A percentile compares a stretch with the other conserved stretches of the same genome.
These are phyloP conservation scores for Oryzias sinensis DNA, from an alignment of 2,797 vertebrate species.

Conservation along the genomic window DNA sequence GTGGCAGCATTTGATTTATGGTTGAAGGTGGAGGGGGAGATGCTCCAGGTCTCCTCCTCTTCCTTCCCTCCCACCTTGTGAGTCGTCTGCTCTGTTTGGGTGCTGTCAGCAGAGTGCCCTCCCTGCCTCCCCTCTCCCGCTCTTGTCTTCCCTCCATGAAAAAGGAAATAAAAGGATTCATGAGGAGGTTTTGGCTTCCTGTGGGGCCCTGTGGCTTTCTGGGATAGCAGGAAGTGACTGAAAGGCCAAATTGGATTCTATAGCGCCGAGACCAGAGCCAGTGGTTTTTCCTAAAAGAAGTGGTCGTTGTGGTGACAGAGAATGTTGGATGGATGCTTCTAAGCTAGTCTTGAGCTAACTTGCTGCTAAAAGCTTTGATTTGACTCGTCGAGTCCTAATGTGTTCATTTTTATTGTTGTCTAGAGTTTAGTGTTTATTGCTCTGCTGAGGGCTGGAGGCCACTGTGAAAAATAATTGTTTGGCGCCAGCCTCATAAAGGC, in stretches of 20 bases:
- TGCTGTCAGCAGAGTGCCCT: conserved; percentile 47
- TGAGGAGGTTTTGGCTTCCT: conserved; percentile 59
- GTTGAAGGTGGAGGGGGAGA: conserved; percentile 49
- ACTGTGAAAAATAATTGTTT: conserved; percentile 59
- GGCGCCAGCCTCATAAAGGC: conserved; percentile 43
- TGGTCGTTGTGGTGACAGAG: conserved; percentile 43
- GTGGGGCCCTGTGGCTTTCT: conserved; percentile 57
- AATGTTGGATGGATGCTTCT: conserved; percentile 25
- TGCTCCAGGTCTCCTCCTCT: conserved; percentile 24
- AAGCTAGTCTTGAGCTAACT: conserved; percentile 14
- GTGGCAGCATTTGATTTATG: conserved; percentile 55
- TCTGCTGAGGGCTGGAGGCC: conserved; percentile 39
- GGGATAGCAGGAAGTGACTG: conserved; percentile 64
- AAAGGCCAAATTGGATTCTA: conserved; percentile 41
- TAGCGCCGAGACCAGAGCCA: conserved; percentile 34
- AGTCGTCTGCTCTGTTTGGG: conserved; percentile 56
- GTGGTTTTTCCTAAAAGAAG: conserved; percentile 24
- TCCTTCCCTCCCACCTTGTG: conserved; percentile 32
- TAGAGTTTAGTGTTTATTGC: conserved; percentile 51
- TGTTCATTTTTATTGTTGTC: neutral
- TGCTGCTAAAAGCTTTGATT: conserved; percentile 15
- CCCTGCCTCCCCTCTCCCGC: conserved; percentile 34
- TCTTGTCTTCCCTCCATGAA: conserved; percentile 28
- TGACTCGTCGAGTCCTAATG: neutral
- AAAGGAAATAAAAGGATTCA: conserved; percentile 70